Evolutionary conservation across 2,797 vertebrate species (phyloP).

Genomic region (Sebastes oblongus): DNA sequence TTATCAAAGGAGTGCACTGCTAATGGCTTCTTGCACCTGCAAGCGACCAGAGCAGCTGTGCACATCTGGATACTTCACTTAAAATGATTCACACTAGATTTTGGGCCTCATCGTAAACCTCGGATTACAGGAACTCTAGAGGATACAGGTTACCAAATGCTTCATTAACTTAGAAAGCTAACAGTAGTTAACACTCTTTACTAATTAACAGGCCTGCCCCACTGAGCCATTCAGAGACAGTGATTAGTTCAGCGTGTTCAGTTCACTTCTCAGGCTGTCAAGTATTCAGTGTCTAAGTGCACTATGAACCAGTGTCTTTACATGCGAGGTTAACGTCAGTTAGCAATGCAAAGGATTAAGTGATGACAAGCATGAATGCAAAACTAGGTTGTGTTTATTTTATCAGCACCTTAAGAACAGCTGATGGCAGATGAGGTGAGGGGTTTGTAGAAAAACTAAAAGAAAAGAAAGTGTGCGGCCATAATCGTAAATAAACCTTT

Average conservation of each 20-base stretch:
- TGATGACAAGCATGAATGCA: slow-evolving; percentile 52
- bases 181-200: slow-evolving; percentile 46
- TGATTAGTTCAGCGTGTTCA: slow-evolving; percentile 31
- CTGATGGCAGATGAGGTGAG: slow-evolving; percentile 56
- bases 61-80: slow-evolving; percentile 36
- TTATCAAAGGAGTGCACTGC: neutral
- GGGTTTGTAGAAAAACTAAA: neutral
- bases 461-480: neutral
- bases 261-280: neutral
- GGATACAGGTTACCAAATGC: slow-evolving; percentile 37
- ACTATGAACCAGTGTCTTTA: neutral
- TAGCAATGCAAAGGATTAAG: slow-evolving; percentile 21
- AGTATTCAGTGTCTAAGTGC: neutral
- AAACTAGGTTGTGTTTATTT: slow-evolving; percentile 18
- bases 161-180: slow-evolving; percentile 45
- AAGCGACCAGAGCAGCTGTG: slow-evolving; percentile 1
- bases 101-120: slow-evolving; percentile 47
- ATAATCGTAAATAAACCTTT: slow-evolving; percentile 18
- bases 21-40: neutral
- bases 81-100: slow-evolving; percentile 29
- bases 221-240: slow-evolving; percentile 7
- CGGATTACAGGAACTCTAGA: slow-evolving; percentile 48
- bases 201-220: slow-evolving; percentile 20
- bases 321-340: neutral
- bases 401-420: slow-evolving; percentile 22